Conservation (phyloP, 2,797 vertebrate genomes). For the Sus cebifrons region DNA sequence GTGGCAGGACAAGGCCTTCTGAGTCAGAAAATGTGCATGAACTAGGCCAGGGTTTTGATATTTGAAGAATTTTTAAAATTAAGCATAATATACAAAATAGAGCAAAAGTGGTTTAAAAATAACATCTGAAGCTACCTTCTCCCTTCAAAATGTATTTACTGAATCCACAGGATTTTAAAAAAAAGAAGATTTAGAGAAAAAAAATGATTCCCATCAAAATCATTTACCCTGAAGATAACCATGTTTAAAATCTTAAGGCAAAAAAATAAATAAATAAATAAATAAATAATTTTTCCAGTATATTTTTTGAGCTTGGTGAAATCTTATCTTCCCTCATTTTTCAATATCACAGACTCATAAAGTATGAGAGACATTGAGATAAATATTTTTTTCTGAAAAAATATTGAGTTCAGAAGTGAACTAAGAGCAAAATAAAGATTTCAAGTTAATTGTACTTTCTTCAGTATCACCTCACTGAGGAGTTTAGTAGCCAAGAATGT, state of each 20-base stretch:
- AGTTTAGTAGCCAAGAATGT: background rate
- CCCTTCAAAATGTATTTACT: constrained; percentile 26
- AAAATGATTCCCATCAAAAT: constrained; percentile 59
- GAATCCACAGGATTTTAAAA: background rate
- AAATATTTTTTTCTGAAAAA: background rate
- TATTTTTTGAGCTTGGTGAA: background rate
- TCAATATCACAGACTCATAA: constrained; percentile 6
- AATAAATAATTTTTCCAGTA: background rate
- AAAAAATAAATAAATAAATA: no score
- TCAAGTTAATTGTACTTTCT: background rate
- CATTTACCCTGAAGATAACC: constrained; percentile 34
- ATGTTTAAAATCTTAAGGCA: constrained; percentile 37
- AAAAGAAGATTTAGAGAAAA: background rate
- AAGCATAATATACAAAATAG: background rate
- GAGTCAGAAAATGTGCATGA: constrained; percentile 22
- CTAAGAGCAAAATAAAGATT: constrained; percentile 33
- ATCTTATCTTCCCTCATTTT: background rate
- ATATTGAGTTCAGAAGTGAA: background rate
- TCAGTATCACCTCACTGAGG: background rate
- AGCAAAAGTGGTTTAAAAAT: constrained; percentile 13
- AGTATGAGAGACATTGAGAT: background rate
- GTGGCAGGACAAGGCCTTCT: constrained; percentile 32
- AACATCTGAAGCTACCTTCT: background rate
- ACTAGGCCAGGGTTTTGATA: constrained; percentile 37
- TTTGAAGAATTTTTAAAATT: constrained; percentile 54